Evolutionary conservation across 2,113 vertebrate species (phyloP).

Genomic region (Sorex araneus): DNA sequence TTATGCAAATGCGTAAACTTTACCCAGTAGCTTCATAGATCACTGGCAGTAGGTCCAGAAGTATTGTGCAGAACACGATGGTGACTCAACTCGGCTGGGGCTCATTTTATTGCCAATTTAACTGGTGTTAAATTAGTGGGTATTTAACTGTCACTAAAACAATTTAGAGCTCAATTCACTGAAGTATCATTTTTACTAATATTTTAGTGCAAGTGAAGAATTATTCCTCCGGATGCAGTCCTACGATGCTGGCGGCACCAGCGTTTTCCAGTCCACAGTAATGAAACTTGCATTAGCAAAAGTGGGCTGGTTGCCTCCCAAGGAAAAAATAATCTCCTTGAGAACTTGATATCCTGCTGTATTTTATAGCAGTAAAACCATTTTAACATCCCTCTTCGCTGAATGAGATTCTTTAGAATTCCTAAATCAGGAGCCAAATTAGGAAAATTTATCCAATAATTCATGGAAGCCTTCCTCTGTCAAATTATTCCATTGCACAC

Average conservation of each 20-base stretch:
- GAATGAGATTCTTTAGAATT: conserved; percentile 68
- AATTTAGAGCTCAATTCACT: conserved; percentile 83
- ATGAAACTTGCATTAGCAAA: conserved; percentile 74
- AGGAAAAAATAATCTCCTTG: conserved; percentile 54
- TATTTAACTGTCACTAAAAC: conserved; percentile 86
- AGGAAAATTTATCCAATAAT: conserved; percentile 63
- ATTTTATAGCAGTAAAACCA: conserved; percentile 75
- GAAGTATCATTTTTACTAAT: conserved; percentile 83
- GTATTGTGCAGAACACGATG: conserved; percentile 79
- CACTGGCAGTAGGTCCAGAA: conserved; percentile 72
- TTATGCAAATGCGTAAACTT: conserved; percentile 63
- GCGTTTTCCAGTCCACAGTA: conserved; percentile 11
- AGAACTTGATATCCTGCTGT: conserved; percentile 71
- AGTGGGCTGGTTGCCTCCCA: conserved; percentile 67
- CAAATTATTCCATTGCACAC: conserved; percentile 48
- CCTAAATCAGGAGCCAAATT: conserved; percentile 79
- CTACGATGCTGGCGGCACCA: conserved; percentile 38
- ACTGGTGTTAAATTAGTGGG: conserved; percentile 85
- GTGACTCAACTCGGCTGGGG: conserved; percentile 74
- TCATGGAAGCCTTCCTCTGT: conserved; percentile 63
- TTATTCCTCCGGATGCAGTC: not conserved
- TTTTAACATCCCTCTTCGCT: conserved; percentile 71
- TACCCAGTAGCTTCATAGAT: conserved; percentile 65
- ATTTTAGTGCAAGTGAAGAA: conserved; percentile 69
- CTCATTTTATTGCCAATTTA: conserved; percentile 86